phyloP scores from a whole-genome alignment of 2,888 invertebrate species.

The Brachyptera risi region DNA sequence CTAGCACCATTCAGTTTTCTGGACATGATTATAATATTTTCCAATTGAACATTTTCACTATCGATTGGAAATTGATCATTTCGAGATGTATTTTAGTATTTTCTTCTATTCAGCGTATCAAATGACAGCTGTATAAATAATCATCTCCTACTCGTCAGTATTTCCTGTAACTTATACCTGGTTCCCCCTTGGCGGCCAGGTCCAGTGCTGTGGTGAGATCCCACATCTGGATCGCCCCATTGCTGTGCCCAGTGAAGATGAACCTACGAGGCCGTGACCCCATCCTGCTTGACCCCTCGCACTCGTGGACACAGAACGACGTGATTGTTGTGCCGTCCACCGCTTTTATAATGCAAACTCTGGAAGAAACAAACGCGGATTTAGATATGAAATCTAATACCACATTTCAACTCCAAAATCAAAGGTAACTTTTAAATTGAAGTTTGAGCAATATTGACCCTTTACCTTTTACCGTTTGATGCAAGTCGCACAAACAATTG shows the following conservation, averaged over 20 bases:
- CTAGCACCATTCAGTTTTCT: too few species aligned
- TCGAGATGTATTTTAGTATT: too few species aligned
- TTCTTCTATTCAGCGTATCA: too few species aligned
- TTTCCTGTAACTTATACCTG: constrained; percentile 37
- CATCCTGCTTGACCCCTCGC: constrained; percentile 93
- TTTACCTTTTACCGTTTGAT: constrained; percentile 85
- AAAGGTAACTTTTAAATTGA: too few species aligned
- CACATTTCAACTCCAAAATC: too few species aligned
- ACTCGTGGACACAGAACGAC: constrained; percentile 95
- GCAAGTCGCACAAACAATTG: constrained; percentile 91
- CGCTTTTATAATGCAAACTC: constrained; percentile 91
- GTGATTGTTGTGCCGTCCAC: constrained; percentile 92
- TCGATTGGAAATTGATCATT: too few species aligned
- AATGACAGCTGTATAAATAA: too few species aligned
- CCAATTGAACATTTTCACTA: too few species aligned
- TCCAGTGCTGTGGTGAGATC: constrained; percentile 94
- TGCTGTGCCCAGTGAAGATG: constrained; percentile 88
- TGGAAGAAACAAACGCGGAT: constrained; percentile 40
- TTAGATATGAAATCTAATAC: too few species aligned
- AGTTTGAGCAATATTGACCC: too few species aligned
- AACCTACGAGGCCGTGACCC: constrained; percentile 82
- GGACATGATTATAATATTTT: too few species aligned
- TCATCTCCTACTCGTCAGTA: too few species aligned
- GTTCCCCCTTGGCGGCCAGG: constrained; percentile 53
- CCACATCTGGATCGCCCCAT: constrained; percentile 96